These are phyloP conservation scores for Charina bottae DNA, from an alignment of 2,113 vertebrate species.

Conservation along the genomic window DNA sequence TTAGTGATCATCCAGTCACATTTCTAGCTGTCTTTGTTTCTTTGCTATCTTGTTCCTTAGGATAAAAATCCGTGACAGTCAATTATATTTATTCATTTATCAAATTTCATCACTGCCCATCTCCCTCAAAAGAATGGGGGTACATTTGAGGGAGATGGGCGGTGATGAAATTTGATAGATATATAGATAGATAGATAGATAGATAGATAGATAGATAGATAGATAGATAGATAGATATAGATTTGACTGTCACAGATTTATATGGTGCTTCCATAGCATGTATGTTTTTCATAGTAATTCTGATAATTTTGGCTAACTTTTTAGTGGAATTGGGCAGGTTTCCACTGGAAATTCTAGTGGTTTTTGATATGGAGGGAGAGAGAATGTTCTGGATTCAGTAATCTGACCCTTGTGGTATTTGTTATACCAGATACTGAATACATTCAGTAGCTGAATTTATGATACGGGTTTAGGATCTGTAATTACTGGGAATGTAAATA, in stretches of 20 bases:
- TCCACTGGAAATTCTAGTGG: not conserved
- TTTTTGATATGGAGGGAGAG: not conserved
- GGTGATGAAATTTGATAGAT: too few relatives aligned
- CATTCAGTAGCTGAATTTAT: too few relatives aligned
- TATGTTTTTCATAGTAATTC: not conserved
- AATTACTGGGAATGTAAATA: not conserved
- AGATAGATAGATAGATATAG: too few relatives aligned
- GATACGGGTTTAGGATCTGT: not conserved
- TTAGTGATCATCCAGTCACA: not conserved
- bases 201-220: too few relatives aligned
- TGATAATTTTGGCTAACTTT: not conserved
- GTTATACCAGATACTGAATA: not conserved
- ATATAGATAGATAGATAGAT: too few relatives aligned
- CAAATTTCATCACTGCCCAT: too few relatives aligned
- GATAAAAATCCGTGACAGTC: too few relatives aligned
- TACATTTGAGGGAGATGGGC: too few relatives aligned
- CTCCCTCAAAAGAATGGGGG: too few relatives aligned
- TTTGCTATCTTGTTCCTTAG: not conserved
- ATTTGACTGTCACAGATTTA: too few relatives aligned
- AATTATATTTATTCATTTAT: too few relatives aligned
- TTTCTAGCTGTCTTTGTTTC: not conserved
- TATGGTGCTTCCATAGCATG: not conserved
- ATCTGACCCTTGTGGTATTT: not conserved
- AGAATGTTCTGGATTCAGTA: not conserved
- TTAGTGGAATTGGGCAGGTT: not conserved